phyloP scores from a whole-genome alignment of 2,113 vertebrate genomes.

The Ageneiosus marmoratus region DNA sequence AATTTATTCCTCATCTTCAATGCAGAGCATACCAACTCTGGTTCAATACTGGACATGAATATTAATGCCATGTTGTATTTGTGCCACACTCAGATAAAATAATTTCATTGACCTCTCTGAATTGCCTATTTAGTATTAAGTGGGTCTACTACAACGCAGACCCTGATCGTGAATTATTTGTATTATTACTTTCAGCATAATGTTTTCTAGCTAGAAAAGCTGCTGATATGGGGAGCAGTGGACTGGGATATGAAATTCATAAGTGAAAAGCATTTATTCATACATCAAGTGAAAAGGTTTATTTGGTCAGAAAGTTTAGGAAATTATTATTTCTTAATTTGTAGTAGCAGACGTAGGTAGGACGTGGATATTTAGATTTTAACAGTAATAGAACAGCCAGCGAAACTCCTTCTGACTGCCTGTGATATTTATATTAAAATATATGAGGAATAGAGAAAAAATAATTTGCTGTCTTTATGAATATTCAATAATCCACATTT shows the following conservation, averaged over 20 bases:
- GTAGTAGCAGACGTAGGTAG: not conserved
- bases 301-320: not conserved
- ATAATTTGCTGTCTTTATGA: not conserved
- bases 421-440: not conserved
- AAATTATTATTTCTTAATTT: not conserved
- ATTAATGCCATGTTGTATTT: not conserved
- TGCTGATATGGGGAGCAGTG: not conserved
- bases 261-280: not conserved
- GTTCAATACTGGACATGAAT: not conserved
- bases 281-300: not conserved
- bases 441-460: not conserved
- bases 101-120: not conserved
- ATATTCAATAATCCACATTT: too few species aligned
- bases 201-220: not conserved
- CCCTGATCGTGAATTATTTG: not conserved
- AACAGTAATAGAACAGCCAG: not conserved
- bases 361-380: not conserved
- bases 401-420: too few species aligned
- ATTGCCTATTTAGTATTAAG: not conserved
- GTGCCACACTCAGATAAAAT: not conserved
- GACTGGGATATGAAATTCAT: not conserved
- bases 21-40: not conserved
- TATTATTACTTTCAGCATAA: not conserved
- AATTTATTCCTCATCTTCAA: not conserved
- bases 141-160: not conserved